Evolutionary conservation across 2,888 invertebrate species (phyloP).

Genomic region (Lasioglossum oenotherae): DNA sequence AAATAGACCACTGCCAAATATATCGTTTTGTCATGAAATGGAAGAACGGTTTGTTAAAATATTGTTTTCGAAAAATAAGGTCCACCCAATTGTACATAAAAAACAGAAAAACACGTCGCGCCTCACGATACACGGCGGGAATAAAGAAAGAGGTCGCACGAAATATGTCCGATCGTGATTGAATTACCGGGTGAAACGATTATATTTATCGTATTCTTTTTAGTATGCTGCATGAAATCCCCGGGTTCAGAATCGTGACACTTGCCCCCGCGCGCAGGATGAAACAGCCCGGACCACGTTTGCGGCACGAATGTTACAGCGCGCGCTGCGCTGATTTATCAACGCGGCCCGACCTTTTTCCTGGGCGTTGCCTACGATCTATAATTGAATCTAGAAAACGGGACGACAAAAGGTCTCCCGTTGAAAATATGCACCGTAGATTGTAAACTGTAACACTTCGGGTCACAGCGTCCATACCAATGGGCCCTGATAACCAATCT

Average conservation of each 20-base stretch:
- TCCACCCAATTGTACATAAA: too few species aligned
- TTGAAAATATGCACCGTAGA: constrained; percentile 42
- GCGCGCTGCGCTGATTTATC: constrained; percentile 56
- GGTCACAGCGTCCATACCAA: constrained; percentile 26
- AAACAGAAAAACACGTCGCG: background rate
- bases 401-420: constrained; percentile 50
- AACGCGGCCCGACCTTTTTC: constrained; percentile 53
- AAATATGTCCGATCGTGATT: constrained; percentile 10
- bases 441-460: constrained; percentile 34
- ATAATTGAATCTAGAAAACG: constrained; percentile 74
- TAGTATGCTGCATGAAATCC: constrained; percentile 29
- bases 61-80: too few species aligned
- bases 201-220: constrained; percentile 13
- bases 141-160: constrained; percentile 9
- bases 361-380: constrained; percentile 63
- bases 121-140: background rate
- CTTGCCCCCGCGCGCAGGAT: constrained; percentile 39
- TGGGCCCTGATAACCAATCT: constrained; percentile 7
- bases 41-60: too few species aligned
- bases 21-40: too few species aligned
- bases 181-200: constrained; percentile 8
- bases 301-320: constrained; percentile 41
- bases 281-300: constrained; percentile 41
- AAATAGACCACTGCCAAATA: too few species aligned
- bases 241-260: constrained; percentile 46